Conservation (phyloP, 2,888 invertebrate genomes). For the Oligia fasciuncula region DNA sequence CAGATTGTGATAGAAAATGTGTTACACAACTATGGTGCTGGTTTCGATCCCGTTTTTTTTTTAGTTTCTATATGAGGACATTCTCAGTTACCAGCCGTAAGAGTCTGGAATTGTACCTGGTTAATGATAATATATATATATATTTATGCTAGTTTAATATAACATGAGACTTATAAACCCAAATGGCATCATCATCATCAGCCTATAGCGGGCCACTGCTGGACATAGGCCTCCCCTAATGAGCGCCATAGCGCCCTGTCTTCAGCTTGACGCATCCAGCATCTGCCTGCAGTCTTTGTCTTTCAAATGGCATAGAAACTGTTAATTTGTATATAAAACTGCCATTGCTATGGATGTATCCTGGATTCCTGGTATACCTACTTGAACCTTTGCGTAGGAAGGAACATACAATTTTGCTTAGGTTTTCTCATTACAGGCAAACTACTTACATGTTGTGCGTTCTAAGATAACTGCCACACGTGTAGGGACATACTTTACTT, state of each 20-base stretch:
- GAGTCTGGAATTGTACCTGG: not conserved
- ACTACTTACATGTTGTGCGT: not conserved
- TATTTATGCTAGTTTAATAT: not conserved
- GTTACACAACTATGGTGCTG: not conserved
- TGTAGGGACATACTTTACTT: constrained; percentile 4
- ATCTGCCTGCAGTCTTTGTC: no score
- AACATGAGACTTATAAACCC: not conserved
- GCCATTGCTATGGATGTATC: not conserved
- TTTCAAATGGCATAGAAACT: no score
- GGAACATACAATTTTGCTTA: not conserved
- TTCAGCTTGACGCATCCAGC: no score
- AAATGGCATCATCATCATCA: no score
- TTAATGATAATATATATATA: not conserved
- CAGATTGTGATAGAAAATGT: no score
- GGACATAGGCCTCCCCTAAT: no score
- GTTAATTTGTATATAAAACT: no score
- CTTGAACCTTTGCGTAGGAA: constrained; percentile 1
- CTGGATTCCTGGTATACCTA: not conserved
- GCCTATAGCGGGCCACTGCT: no score
- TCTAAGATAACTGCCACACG: constrained; percentile 21
- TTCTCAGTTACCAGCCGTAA: not conserved
- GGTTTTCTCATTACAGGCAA: constrained; percentile 6
- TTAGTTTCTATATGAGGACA: not conserved
- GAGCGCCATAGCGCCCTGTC: no score
- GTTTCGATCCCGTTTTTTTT: not conserved